Evolutionary conservation across 2,888 invertebrate genomes (phyloP).

Genomic region (Halictus quadricinctus): DNA sequence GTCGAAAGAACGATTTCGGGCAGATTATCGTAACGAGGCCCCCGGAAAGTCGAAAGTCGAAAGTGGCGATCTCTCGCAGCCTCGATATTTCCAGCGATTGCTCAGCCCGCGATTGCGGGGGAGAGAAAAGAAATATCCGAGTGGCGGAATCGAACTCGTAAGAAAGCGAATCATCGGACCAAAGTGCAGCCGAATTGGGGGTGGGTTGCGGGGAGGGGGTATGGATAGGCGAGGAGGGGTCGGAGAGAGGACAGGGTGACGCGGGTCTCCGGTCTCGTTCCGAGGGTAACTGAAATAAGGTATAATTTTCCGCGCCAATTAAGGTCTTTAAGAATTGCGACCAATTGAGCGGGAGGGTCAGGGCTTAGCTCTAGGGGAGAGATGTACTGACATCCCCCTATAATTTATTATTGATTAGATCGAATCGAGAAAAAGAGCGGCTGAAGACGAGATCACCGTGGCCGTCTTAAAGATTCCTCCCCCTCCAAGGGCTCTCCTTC

Average conservation of each 20-base stretch:
- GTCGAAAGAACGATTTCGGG: conserved; percentile 10
- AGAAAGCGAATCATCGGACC: conserved; percentile 38
- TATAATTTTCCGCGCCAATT: conserved; percentile 83
- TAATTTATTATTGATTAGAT: conserved; percentile 83
- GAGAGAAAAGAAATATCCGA: conserved; percentile 62
- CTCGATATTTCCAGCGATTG: conserved; percentile 47
- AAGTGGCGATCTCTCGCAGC: conserved; percentile 31
- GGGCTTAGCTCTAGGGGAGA: conserved; percentile 78
- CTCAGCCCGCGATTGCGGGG: not conserved
- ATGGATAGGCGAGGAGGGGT: not conserved
- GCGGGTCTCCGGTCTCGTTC: conserved; percentile 49
- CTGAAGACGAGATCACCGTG: conserved; percentile 40
- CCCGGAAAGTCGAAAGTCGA: not conserved
- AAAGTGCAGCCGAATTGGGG: conserved; percentile 24
- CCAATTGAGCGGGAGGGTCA: conserved; percentile 82
- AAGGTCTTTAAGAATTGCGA: conserved; percentile 83
- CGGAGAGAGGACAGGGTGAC: conserved; percentile 33
- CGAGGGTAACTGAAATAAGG: conserved; percentile 79
- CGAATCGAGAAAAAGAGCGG: conserved; percentile 75
- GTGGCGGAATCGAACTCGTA: conserved; percentile 51
- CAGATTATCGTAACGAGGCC: conserved; percentile 3
- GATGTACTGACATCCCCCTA: conserved; percentile 78
- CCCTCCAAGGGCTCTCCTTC: not conserved
- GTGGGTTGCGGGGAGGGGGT: not conserved
- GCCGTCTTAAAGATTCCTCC: conserved; percentile 57